Base-by-base conservation (phyloP, 2,888 invertebrate species). In the Drosophila ezoana region DNA sequence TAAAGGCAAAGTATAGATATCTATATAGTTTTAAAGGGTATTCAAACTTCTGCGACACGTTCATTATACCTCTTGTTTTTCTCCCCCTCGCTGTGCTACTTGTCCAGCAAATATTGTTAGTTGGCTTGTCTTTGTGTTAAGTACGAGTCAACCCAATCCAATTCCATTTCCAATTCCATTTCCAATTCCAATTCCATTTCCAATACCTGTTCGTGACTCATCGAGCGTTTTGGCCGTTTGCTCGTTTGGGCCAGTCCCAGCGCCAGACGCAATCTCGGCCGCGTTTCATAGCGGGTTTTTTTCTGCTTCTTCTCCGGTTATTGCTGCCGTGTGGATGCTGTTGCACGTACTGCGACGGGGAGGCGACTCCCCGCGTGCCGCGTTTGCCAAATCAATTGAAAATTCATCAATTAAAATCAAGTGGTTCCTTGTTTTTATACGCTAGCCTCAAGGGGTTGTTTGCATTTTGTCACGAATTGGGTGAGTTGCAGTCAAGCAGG, bases 161-260 rank as follows among this genome's bases (percentile, higher is more conserved):
- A 76, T 65, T 77, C 67, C 64, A 57, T 66, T 58, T 65, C 65
- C 76, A 62, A 64, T 71, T 58, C 51, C n/a, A n/a, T n/a, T 65
- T 77, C 67, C 64, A 57, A 68, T 58, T 65, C 65, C 76, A 62
- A 64, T 71, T 58, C 51, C 72, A 71, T 77, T 76, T 78, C 73
- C 71, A 62, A 85, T 82, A 83, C 85, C 85, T 72, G 85, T 86
- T 87, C 57, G 75, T 86, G 85, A 86, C 75, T 86, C 85, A 86
- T 75, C 59, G 64, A 68, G 40, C n/a, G 45, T 23, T 64, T 61
- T 63, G 62, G 72, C 65, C 65, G 69, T n/a, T 23, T 23, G 23
- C 23, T 23, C 23, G 23, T 28, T 64, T 44, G 53, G 69, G 44
- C 52, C 54, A 65, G 57, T 20, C 43, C 48, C 59, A 49, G 18